Percentiles rank a stretch among this genome's conserved stretches.
Conservation (phyloP, 2,797 vertebrate genomes). For the Bovichtus variegatus region DNA sequence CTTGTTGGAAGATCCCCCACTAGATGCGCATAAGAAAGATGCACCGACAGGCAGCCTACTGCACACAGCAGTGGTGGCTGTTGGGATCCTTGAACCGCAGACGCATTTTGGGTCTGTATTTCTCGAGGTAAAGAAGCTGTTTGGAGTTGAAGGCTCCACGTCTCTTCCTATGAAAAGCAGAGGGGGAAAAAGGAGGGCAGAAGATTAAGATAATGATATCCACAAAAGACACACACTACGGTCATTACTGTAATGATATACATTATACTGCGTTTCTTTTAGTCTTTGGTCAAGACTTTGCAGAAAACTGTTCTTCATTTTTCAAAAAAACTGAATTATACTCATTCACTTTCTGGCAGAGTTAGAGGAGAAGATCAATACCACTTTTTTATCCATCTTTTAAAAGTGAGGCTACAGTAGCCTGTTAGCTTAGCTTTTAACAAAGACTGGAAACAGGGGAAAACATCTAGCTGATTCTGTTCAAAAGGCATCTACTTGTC, state of each 20-base stretch:
- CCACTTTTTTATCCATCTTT: background rate
- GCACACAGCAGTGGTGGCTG: conserved; percentile 95
- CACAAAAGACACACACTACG: background rate
- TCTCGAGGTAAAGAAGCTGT: conserved; percentile 99
- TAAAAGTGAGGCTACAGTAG: background rate
- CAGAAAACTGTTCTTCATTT: background rate
- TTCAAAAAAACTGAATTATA: too few species aligned
- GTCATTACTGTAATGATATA: background rate
- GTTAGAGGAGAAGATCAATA: background rate
- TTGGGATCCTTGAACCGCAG: conserved; percentile 97
- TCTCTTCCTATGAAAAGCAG: conserved; percentile 90
- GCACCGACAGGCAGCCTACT: conserved; percentile 86
- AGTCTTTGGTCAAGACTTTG: background rate
- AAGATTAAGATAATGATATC: background rate
- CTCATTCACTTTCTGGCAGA: too few species aligned
- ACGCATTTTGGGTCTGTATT: conserved; percentile 98
- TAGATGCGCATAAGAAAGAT: conserved; percentile 79
- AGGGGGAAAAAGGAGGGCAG: background rate
- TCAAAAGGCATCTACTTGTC: background rate
- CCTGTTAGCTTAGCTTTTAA: background rate
- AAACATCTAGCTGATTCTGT: background rate
- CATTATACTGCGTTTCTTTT: background rate
- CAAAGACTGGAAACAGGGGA: background rate
- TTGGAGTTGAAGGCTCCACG: conserved; percentile 99
- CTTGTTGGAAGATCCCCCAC: conserved; percentile 87